A percentile compares a stretch with the other conserved stretches of the same genome.
phyloP scores from a whole-genome alignment of 2,888 invertebrate species.

The Drosophila stalkeri region DNA sequence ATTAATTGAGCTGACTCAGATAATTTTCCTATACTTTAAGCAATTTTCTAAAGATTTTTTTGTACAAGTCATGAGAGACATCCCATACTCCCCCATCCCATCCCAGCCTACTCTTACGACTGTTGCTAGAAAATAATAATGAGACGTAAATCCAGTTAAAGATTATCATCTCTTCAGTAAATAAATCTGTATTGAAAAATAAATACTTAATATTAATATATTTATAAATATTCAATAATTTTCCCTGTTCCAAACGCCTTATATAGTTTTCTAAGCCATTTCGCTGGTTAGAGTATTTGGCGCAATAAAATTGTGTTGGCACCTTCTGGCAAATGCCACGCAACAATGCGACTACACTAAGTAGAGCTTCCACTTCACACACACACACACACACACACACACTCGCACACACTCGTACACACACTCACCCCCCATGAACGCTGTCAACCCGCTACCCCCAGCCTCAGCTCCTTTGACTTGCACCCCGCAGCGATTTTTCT shows the following conservation, averaged over 20 bases:
- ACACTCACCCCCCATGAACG: neutral
- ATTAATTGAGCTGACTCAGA: too few species aligned
- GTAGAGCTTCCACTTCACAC: slow-evolving; percentile 52
- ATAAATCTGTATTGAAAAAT: neutral
- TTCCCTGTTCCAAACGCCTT: neutral
- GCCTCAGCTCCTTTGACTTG: slow-evolving; percentile 7
- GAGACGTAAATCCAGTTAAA: too few species aligned
- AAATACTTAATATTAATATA: neutral
- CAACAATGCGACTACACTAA: slow-evolving; percentile 75
- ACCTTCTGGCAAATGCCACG: slow-evolving; percentile 78
- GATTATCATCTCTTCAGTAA: neutral
- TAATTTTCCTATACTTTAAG: too few species aligned
- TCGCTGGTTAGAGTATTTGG: slow-evolving; percentile 43
- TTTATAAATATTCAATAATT: neutral
- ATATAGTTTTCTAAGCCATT: slow-evolving; percentile 9
- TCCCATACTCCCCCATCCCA: too few species aligned
- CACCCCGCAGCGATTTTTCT: slow-evolving; percentile 75
- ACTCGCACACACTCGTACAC: neutral
- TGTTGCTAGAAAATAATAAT: too few species aligned
- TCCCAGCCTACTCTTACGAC: too few species aligned
- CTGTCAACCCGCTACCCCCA: slow-evolving; percentile 6
- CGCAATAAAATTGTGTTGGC: slow-evolving; percentile 78
- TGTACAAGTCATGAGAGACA: too few species aligned
- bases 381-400: slow-evolving; percentile 3
- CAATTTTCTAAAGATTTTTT: too few species aligned